Percentiles rank a stretch among this genome's conserved stretches.
Evolutionary conservation across 2,113 vertebrate genomes (phyloP).

Genomic region (Cettia cetti): DNA sequence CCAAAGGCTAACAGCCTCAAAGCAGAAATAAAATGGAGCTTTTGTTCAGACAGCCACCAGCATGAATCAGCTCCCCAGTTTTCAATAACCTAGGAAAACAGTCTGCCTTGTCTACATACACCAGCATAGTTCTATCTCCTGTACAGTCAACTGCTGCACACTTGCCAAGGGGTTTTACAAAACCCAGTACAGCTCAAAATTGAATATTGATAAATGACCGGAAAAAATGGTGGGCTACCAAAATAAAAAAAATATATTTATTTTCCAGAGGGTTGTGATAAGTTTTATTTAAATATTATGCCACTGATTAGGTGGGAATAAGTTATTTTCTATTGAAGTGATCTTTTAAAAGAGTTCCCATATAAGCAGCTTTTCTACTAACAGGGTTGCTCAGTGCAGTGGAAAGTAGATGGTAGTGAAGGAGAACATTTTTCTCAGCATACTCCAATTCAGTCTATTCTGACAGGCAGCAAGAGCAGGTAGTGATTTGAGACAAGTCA

Average conservation of each 20-base stretch:
- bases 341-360: not conserved
- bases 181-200: not conserved
- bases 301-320: not conserved
- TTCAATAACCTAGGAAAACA: not conserved
- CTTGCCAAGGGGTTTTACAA: not conserved
- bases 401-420: slow-evolving; percentile 16
- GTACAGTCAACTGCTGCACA: not conserved
- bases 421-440: not conserved
- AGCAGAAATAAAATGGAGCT: not conserved
- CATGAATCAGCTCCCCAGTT: not conserved
- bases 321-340: not conserved
- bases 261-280: not conserved
- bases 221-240: not conserved
- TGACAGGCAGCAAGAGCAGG: not conserved
- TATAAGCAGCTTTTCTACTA: not conserved
- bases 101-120: not conserved
- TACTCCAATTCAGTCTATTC: not conserved
- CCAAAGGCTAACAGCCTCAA: accelerated
- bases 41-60: not conserved
- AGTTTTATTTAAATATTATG: not conserved
- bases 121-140: not conserved
- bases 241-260: not conserved
- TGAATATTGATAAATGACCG: not conserved
- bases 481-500: not conserved
- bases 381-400: not conserved